Base-by-base conservation (phyloP, 1,140 invertebrate genomes). In the Rhopalosiphum maidis region DNA sequence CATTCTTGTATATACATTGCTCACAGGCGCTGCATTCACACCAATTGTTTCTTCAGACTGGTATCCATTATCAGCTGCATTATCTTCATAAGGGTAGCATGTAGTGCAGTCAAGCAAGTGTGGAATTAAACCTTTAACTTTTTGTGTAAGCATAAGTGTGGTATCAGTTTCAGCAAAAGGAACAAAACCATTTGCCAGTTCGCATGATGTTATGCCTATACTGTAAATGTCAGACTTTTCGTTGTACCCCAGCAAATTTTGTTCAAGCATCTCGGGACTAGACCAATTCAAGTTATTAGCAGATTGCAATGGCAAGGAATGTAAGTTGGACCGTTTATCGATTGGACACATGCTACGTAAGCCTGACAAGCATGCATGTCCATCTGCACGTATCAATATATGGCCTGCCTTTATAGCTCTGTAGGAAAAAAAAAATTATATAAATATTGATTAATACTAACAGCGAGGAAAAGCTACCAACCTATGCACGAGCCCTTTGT, bases 211-310 rank as follows among this genome's bases (percentile, higher is more conserved):
- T 93, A 99, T 97, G 60, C 98, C 98, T 89, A 99, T 94, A 94
- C 98, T 99, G 94, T 99, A 99, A 51, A 98, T 97, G 95, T 99
- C 98, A 8, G 98, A 98, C 94, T 97, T 97, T 95, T 97, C 97
- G 95, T 98, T 97, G 95, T 99, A 99, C 21, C 98, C 98, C 94
- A 96, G 96, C 93, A 99, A 95, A 96, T 99, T 98, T 97, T 98
- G 95, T 51, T 98, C 98, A 43, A 99, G 95, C n/a, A 99, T 95
- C 95, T 99, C 98, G 37, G 98, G 98, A 95, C 98, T 98, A 5
- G 98, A 96, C 98, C 98, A 99, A 95, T 98, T 98, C 5, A 99
- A 95, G 95, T 97, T 97, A 60, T 96, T 95, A 93, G 96, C 96
- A 51, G 96, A 96, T 55, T 96, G 96, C 1, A 96, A 95, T 8